These are phyloP conservation scores for Saguinus imperator DNA, from an alignment of 2,113 vertebrate genomes.

Conservation along the genomic window DNA sequence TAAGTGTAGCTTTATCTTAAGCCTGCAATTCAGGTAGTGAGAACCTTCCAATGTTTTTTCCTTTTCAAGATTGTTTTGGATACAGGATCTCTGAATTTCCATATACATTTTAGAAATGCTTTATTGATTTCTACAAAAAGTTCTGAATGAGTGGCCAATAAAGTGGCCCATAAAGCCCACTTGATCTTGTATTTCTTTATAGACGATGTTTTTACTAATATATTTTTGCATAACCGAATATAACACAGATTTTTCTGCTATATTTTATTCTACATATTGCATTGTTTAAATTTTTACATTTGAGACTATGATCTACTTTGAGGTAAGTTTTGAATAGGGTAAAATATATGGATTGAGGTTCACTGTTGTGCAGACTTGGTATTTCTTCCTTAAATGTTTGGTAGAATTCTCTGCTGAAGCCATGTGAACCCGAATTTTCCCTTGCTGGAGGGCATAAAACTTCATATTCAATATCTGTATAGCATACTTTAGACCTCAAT, in stretches of 20 bases:
- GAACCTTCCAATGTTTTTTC: background rate
- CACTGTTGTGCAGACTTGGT: background rate
- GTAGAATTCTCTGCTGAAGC: background rate
- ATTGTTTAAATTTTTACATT: background rate
- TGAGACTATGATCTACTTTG: background rate
- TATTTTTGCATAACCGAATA: background rate
- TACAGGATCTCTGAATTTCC: background rate
- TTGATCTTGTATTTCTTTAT: background rate
- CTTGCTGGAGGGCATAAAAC: background rate
- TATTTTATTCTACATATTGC: background rate
- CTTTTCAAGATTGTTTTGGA: background rate
- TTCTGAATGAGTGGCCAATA: background rate
- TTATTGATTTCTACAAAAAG: background rate
- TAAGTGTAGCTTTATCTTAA: background rate
- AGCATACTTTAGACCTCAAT: background rate
- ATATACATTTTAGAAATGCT: background rate
- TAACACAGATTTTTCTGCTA: background rate
- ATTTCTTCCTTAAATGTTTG: background rate
- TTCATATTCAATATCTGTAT: background rate
- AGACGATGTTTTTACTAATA: background rate
- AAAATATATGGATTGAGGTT: background rate
- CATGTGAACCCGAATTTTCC: background rate
- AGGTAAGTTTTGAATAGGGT: background rate
- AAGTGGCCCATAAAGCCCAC: background rate
- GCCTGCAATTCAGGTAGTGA: background rate